Percentiles rank a stretch among this genome's conserved stretches.
phyloP scores from a whole-genome alignment of 2,113 vertebrate species.

The Laticauda colubrina region DNA sequence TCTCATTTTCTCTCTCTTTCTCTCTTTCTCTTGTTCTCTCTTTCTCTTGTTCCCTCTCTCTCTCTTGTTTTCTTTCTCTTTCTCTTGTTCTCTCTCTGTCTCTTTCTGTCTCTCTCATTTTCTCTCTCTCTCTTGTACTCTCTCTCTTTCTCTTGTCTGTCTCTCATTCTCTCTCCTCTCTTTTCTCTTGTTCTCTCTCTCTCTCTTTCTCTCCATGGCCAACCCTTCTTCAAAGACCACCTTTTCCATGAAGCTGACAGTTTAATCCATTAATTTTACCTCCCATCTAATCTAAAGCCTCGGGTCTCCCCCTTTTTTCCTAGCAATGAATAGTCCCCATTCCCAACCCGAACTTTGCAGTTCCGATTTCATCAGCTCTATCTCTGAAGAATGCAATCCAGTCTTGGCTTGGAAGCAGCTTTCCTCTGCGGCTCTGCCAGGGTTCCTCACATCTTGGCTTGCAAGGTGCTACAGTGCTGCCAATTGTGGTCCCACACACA shows the following conservation, averaged over 20 bases:
- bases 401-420: background rate
- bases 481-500: background rate
- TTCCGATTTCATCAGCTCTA: background rate
- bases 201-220: too few relatives aligned
- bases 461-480: background rate
- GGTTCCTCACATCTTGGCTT: slow-evolving; percentile 13
- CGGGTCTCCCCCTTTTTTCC: background rate
- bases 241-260: background rate
- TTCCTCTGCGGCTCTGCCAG: slow-evolving; percentile 3
- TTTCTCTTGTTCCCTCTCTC: too few relatives aligned
- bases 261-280: background rate
- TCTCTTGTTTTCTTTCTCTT: too few relatives aligned
- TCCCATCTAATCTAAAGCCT: background rate
- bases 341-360: background rate
- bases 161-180: too few relatives aligned
- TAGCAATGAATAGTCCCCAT: background rate
- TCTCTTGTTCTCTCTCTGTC: too few relatives aligned
- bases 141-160: too few relatives aligned
- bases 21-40: too few relatives aligned
- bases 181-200: too few relatives aligned
- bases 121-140: too few relatives aligned
- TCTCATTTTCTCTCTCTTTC: too few relatives aligned
- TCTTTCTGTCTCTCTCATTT: too few relatives aligned
- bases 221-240: background rate
- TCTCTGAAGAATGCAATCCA: background rate